Conservation (phyloP, 2,113 vertebrate genomes). For the Elgaria multicarinata region DNA sequence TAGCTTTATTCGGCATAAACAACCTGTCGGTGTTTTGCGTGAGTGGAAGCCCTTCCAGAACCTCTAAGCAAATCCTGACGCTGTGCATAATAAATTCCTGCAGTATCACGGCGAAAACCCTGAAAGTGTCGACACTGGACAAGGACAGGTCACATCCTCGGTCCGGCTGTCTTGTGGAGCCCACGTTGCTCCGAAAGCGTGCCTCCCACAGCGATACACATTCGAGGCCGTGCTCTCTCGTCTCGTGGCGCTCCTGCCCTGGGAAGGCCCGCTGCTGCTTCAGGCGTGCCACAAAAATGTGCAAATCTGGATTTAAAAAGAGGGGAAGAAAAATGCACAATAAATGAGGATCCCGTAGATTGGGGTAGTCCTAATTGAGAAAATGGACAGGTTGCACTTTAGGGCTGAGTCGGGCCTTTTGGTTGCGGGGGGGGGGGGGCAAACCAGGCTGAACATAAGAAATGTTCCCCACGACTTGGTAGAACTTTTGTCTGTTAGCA, state of each 20-base stretch:
- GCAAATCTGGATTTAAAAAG: neutral
- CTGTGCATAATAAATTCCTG: neutral
- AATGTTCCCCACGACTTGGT: too few relatives aligned
- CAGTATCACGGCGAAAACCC: neutral
- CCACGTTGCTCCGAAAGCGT: neutral
- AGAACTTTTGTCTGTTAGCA: neutral
- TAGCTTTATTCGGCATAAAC: too few relatives aligned
- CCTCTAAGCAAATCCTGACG: neutral
- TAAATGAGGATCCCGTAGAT: neutral
- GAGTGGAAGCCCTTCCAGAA: neutral
- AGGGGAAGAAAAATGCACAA: neutral
- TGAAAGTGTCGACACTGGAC: accelerated
- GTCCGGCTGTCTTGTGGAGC: too few relatives aligned
- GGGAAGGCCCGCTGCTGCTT: too few relatives aligned
- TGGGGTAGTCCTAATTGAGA: neutral
- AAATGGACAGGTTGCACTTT: neutral
- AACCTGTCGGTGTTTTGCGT: accelerated
- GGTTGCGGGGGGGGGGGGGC: too few relatives aligned
- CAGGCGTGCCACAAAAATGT: neutral
- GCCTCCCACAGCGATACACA: accelerated
- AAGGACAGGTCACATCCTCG: neutral
- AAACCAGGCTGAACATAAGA: too few relatives aligned
- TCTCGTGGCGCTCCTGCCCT: neutral
- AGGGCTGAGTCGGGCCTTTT: too few relatives aligned
- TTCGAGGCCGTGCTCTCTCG: too few relatives aligned